Evolutionary conservation across 2,888 invertebrate species (phyloP), one percentile per base, ranked within the genome.

Genomic region (Macrosiphum euphorbiae): DNA sequence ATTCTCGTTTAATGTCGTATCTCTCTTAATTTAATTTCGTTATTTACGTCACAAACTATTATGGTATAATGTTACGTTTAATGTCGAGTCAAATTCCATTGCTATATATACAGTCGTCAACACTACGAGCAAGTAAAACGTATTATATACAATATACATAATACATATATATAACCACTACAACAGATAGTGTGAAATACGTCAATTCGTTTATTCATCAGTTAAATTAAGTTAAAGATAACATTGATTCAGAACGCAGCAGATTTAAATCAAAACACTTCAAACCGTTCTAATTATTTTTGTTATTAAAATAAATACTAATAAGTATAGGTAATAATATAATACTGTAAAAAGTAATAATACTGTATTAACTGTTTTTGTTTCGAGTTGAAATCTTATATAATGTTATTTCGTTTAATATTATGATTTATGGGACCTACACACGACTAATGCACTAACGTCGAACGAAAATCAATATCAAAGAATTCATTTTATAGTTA

Each of bases 381-480:
- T 88, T 88, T 67, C 28, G 26, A 92, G 20, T 50, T 35, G 50
- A 87, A 50, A 67, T 50, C 61, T 41, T 67, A 67, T 44, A 50
- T 87, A 67, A 88, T 87, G 41, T 35, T 28, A 58, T 61, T 67
- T 50, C 35, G 26, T 92, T 47, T 50, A 50, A 61, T 87, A 58
- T 87, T 44, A 61, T 87, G 91, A 86, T 91, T 91, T 91, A 91
- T 91, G 58, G n/a, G 28, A 47, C 58, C 24, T 55, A 41, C 41
- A 44, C 61, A n/a, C 61, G n/a, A n/a, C 61, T n/a, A 67, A n/a
- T 5, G 67, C 61, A 28, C 61, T 35, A 87, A 87, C 47, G n/a
- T 28, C 35, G 28, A 41, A 87, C 61, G 26, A 92, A 67, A 92
- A 92, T 92, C 92, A 67, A 92, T 87, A 87, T 50, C n/a, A 24